phyloP scores from a whole-genome alignment of 2,888 invertebrate genomes.

The Muschampia plurimacula region DNA sequence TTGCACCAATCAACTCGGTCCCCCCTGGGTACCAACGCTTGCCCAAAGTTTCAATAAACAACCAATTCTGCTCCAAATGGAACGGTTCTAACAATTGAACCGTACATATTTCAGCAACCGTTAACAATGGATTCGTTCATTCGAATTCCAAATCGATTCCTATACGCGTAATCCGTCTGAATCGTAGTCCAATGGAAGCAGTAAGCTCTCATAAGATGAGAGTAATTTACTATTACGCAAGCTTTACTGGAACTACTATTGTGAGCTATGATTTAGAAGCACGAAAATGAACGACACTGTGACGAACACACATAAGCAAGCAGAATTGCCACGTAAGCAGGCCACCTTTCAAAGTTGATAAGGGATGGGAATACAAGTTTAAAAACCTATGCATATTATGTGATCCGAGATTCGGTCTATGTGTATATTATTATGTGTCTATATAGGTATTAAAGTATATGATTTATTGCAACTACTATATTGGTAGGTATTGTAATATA shows the following conservation, averaged over 20 bases:
- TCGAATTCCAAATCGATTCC: constrained; percentile 16
- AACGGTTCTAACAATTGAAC: constrained; percentile 14
- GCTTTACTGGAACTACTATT: constrained; percentile 2
- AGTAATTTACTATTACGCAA: constrained; percentile 9
- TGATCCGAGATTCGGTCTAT: too few relatives aligned
- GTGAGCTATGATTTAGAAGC: background rate
- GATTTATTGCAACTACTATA: too few relatives aligned
- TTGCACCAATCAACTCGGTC: background rate
- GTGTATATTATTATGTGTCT: too few relatives aligned
- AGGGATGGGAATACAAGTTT: too few relatives aligned
- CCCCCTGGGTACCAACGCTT: background rate
- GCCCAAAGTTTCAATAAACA: constrained; percentile 11
- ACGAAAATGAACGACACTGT: too few relatives aligned
- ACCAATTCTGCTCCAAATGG: constrained; percentile 15
- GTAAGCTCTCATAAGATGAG: constrained; percentile 6
- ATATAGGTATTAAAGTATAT: too few relatives aligned
- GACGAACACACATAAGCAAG: too few relatives aligned
- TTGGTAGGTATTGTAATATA: too few relatives aligned
- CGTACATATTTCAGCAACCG: constrained; percentile 23
- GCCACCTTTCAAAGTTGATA: too few relatives aligned
- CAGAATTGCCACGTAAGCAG: too few relatives aligned
- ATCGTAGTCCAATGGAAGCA: background rate
- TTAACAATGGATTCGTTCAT: constrained; percentile 23
- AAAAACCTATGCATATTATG: too few relatives aligned
- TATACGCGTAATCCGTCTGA: constrained; percentile 9